Conservation (phyloP, 1,140 invertebrate genomes). For the Kradibia gibbosae region DNA sequence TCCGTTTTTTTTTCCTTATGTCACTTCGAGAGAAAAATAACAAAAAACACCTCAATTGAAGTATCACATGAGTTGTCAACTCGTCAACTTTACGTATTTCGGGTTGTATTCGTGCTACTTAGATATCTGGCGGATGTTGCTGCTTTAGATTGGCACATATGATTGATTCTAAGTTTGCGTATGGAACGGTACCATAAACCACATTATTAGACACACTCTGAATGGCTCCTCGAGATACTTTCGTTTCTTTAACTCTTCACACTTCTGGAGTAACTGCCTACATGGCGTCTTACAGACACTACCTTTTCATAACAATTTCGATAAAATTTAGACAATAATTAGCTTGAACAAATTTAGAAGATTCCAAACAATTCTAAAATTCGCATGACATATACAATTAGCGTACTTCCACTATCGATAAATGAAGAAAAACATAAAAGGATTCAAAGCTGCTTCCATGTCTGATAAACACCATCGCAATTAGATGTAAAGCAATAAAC, state of each 20-base stretch:
- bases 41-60: conserved; percentile 40
- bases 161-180: conserved; percentile 42
- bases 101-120: conserved; percentile 43
- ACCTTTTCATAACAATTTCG: neutral
- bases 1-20: conserved; percentile 25
- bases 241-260: conserved; percentile 1
- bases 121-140: conserved; percentile 43
- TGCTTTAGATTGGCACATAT: conserved; percentile 46
- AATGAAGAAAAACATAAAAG: neutral
- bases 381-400: neutral
- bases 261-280: neutral
- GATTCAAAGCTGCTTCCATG: neutral
- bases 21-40: conserved; percentile 35
- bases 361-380: neutral
- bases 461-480: neutral
- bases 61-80: conserved; percentile 47
- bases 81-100: conserved; percentile 44
- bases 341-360: neutral
- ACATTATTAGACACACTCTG: conserved; percentile 19
- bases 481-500: neutral
- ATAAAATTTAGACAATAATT: neutral
- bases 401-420: neutral
- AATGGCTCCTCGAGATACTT: conserved; percentile 26
- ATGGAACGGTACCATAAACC: conserved; percentile 45
- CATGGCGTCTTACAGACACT: neutral